Evolutionary conservation across 2,888 invertebrate genomes (phyloP).

Genomic region (Eristalis arbustorum): DNA sequence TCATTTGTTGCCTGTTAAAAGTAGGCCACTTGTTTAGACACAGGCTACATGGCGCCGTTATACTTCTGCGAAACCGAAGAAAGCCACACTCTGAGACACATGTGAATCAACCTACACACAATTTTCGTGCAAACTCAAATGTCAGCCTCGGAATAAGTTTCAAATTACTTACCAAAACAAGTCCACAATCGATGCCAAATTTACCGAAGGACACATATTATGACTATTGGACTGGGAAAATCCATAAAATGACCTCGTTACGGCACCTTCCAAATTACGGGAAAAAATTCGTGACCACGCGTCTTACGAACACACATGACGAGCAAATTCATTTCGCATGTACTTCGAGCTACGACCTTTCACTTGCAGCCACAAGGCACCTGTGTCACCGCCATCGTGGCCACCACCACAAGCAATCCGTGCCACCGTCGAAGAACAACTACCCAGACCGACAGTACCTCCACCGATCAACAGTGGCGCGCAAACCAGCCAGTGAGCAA

Average conservation of each 20-base stretch:
- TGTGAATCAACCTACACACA: neutral
- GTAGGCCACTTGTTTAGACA: too few species aligned
- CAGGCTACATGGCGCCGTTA: neutral
- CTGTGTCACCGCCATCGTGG: neutral
- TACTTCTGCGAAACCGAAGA: neutral
- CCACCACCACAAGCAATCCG: neutral
- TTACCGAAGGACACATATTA: neutral
- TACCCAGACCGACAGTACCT: neutral
- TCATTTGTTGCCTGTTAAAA: too few species aligned
- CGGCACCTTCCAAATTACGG: neutral
- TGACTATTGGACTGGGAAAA: neutral
- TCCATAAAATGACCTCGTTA: neutral
- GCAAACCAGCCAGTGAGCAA: slow-evolving; percentile 35
- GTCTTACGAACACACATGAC: neutral
- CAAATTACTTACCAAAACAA: neutral
- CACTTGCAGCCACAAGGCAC: neutral
- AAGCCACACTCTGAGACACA: neutral
- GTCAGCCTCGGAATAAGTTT: neutral
- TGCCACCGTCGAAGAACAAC: neutral
- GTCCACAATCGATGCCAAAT: neutral
- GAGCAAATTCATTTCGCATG: neutral
- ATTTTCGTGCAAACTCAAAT: neutral
- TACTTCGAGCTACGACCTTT: neutral
- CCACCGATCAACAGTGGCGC: slow-evolving; percentile 60
- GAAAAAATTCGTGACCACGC: neutral